Percentiles rank a stretch among this genome's conserved stretches.
phyloP scores from a whole-genome alignment of 2,888 invertebrate genomes.

The Arctia plantaginis region DNA sequence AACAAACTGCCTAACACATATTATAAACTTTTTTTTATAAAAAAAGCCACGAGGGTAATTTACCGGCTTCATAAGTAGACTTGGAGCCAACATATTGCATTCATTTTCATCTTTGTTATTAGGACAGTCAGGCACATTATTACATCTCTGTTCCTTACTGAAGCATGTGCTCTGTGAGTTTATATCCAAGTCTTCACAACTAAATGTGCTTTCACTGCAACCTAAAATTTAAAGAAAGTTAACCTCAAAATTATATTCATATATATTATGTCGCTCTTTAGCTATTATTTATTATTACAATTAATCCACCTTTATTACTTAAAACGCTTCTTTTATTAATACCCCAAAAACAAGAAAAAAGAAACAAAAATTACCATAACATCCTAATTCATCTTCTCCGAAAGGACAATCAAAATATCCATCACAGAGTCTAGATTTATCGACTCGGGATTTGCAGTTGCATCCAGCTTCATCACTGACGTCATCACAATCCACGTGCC shows the following conservation, averaged over 20 bases:
- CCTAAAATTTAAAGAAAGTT: constrained; percentile 72
- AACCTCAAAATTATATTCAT: background rate
- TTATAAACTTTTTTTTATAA: background rate
- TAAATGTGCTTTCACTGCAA: constrained; percentile 88
- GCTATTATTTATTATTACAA: background rate
- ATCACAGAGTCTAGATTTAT: constrained; percentile 90
- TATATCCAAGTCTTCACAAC: constrained; percentile 88
- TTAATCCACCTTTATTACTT: background rate
- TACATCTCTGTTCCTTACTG: constrained; percentile 89
- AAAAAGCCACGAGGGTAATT: constrained; percentile 16
- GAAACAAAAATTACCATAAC: constrained; percentile 87
- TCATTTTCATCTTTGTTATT: constrained; percentile 92
- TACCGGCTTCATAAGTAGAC: constrained; percentile 82
- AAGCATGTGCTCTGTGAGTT: constrained; percentile 88
- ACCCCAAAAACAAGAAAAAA: background rate
- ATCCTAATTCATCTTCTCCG: constrained; percentile 93
- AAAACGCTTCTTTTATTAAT: background rate
- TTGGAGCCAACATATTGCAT: constrained; percentile 89
- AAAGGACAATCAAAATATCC: constrained; percentile 93
- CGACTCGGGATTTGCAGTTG: constrained; percentile 90
- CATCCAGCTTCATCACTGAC: constrained; percentile 92
- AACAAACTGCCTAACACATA: background rate
- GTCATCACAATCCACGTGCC: constrained; percentile 90
- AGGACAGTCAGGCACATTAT: constrained; percentile 89
- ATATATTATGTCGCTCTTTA: too few species aligned